phyloP scores from a whole-genome alignment of 2,888 invertebrate species.

The Aporophyla nigra region DNA sequence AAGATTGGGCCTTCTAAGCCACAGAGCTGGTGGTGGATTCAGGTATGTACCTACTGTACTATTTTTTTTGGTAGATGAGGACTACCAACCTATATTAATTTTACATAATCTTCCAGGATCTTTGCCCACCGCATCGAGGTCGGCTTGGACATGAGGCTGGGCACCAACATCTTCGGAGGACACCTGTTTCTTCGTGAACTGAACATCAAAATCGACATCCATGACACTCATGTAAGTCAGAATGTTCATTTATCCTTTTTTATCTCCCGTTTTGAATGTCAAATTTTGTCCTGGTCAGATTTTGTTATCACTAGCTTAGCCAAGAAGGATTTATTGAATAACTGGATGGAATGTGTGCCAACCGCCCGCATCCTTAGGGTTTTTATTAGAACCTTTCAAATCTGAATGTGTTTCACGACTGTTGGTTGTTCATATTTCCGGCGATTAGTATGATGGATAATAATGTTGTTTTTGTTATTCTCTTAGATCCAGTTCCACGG shows the following conservation, averaged over 20 bases:
- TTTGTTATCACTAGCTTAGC: not conserved
- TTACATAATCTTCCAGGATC: constrained; percentile 66
- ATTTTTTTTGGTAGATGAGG: not conserved
- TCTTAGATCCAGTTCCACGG: constrained; percentile 77
- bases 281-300: not conserved
- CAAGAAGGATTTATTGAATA: not conserved
- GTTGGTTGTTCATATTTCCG: not conserved
- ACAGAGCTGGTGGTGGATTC: constrained; percentile 75
- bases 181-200: constrained; percentile 76
- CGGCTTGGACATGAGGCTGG: constrained; percentile 74
- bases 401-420: not conserved
- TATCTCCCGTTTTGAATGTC: not conserved
- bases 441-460: not conserved
- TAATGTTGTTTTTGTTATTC: constrained; percentile 20
- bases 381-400: not conserved
- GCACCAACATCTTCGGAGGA: constrained; percentile 74
- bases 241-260: constrained; percentile 10
- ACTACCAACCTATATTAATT: not conserved
- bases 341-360: not conserved
- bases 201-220: constrained; percentile 75
- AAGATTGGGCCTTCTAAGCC: constrained; percentile 69
- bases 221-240: constrained; percentile 75
- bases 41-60: constrained; percentile 67
- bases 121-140: constrained; percentile 78
- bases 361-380: not conserved